Conservation (phyloP, 2,888 invertebrate genomes). For the Pedicia rivosa region DNA sequence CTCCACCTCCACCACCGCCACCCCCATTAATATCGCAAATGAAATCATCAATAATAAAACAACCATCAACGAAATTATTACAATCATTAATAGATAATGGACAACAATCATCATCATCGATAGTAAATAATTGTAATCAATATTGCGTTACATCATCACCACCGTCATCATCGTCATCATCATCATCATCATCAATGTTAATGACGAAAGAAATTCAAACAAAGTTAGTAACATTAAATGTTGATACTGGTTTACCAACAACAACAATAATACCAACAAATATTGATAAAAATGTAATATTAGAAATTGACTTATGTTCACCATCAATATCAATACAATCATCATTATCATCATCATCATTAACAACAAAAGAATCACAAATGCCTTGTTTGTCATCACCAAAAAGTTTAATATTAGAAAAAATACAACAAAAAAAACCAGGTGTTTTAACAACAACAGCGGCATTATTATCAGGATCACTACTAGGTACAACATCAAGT, state of each 20-base stretch:
- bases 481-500: slow-evolving; percentile 30
- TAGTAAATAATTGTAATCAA: too few relatives aligned
- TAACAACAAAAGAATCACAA: slow-evolving; percentile 11
- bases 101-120: too few relatives aligned
- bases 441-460: slow-evolving; percentile 24
- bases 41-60: neutral
- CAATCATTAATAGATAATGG: too few relatives aligned
- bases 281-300: too few relatives aligned
- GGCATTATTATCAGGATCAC: slow-evolving; percentile 20
- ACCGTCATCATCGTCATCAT: slow-evolving; percentile 9
- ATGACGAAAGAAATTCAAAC: too few relatives aligned
- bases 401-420: slow-evolving; percentile 14
- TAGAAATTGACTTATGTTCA: slow-evolving; percentile 7
- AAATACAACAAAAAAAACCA: slow-evolving; percentile 12
- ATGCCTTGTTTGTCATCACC: slow-evolving; percentile 11
- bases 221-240: too few relatives aligned
- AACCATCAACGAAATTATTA: neutral
- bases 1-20: neutral
- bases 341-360: slow-evolving; percentile 17
- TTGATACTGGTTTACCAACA: neutral
- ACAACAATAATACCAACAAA: neutral
- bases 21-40: neutral
- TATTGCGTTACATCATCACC: too few relatives aligned
- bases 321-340: slow-evolving; percentile 17
- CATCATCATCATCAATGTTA: neutral